A percentile compares a stretch with the other conserved stretches of the same genome.
These are phyloP conservation scores for Lepidochrysops patricia DNA, from an alignment of 2,888 invertebrate genomes.

Conservation along the genomic window DNA sequence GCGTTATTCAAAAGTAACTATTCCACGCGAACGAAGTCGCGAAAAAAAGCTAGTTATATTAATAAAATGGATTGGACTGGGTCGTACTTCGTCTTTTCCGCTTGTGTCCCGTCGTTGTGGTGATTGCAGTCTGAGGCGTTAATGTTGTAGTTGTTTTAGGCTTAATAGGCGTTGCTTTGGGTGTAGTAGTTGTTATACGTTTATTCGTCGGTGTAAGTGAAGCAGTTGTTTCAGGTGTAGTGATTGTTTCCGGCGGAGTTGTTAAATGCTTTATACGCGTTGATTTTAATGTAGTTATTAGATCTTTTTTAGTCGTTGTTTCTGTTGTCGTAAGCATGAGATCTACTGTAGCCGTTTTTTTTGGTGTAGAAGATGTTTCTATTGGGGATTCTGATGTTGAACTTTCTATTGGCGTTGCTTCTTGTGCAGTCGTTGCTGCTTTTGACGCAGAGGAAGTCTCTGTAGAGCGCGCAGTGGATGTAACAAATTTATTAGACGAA, in stretches of 20 bases:
- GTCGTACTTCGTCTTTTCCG: not conserved
- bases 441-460: not conserved
- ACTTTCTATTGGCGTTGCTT: not conserved
- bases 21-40: too few relatives aligned
- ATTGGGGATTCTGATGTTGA: too few relatives aligned
- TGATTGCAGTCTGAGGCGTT: not conserved
- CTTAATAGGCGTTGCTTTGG: not conserved
- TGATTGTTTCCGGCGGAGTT: too few relatives aligned
- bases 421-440: not conserved
- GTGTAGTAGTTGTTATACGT: not conserved
- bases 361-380: not conserved
- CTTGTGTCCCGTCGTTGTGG: not conserved
- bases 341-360: not conserved
- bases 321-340: not conserved
- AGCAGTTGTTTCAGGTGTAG: not conserved
- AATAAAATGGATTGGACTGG: constrained; percentile 2
- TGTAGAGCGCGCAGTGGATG: not conserved
- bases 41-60: not conserved
- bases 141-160: not conserved
- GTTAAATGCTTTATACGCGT: not conserved
- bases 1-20: too few relatives aligned
- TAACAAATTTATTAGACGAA: not conserved
- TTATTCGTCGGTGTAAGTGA: not conserved
- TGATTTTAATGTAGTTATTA: not conserved
- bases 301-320: not conserved